Evolutionary conservation across 2,797 vertebrate species (phyloP).

Genomic region (Chromobotia macracanthus): DNA sequence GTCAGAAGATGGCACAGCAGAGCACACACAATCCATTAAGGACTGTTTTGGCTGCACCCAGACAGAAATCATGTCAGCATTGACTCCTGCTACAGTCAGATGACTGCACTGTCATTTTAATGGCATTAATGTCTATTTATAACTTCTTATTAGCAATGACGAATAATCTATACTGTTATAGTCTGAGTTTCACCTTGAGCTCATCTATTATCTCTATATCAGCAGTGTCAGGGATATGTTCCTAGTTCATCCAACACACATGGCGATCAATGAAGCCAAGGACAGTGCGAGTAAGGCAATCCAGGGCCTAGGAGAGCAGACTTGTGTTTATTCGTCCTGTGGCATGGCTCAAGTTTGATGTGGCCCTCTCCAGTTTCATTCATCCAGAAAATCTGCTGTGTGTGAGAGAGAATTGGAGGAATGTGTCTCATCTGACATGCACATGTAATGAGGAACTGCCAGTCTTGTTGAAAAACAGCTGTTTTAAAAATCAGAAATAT

Average conservation of each 20-base stretch:
- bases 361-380: conserved; percentile 38
- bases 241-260: conserved; percentile 35
- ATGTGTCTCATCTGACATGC: conserved; percentile 29
- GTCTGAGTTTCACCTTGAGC: conserved; percentile 4
- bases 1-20: conserved; percentile 59
- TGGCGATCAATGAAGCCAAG: conserved; percentile 53
- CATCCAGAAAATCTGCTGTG: conserved; percentile 46
- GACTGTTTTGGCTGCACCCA: conserved; percentile 28
- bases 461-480: conserved; percentile 22
- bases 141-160: not conserved
- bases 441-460: conserved; percentile 23
- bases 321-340: conserved; percentile 25
- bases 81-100: not conserved
- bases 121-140: not conserved
- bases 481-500: not conserved
- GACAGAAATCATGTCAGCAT: conserved; percentile 20
- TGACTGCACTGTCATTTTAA: not conserved
- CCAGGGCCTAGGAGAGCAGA: conserved; percentile 32
- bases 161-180: not conserved
- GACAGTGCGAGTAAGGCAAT: conserved; percentile 48
- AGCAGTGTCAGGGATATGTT: conserved; percentile 49
- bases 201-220: conserved; percentile 3
- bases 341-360: conserved; percentile 28
- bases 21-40: conserved; percentile 26
- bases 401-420: conserved; percentile 28